A percentile compares a stretch with the other conserved stretches of the same genome.
Evolutionary conservation across 2,888 invertebrate genomes (phyloP).

Genomic region (Noctuana brunneofusca): DNA sequence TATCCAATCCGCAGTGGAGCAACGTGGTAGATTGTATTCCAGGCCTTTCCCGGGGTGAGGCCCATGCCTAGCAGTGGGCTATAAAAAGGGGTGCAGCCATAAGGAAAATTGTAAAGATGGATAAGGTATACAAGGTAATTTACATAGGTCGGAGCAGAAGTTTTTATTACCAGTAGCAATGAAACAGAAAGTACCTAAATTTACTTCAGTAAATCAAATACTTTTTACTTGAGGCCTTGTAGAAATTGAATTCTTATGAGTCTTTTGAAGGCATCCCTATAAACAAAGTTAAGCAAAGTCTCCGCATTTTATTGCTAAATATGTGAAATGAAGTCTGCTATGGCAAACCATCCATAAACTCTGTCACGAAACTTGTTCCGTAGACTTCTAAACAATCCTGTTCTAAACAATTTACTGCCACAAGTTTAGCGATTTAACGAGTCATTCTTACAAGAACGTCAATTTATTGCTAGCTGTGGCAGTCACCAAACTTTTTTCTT

Average conservation of each 20-base stretch:
- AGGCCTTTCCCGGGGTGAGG: too few relatives aligned
- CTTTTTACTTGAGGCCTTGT: background rate
- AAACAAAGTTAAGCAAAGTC: conserved; percentile 14
- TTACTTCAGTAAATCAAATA: background rate
- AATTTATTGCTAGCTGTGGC: background rate
- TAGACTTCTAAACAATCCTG: conserved; percentile 24
- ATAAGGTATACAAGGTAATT: too few relatives aligned
- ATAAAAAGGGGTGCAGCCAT: too few relatives aligned
- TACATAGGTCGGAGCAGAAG: background rate
- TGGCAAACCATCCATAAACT: conserved; percentile 11
- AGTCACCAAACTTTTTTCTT: too few relatives aligned
- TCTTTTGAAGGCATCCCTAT: background rate
- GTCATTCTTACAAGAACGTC: background rate
- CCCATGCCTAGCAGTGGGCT: too few relatives aligned
- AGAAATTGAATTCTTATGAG: conserved; percentile 17
- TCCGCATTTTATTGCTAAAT: conserved; percentile 16
- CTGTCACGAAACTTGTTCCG: conserved; percentile 18
- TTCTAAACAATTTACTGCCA: conserved; percentile 22
- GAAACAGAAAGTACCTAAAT: background rate
- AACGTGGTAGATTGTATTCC: too few relatives aligned
- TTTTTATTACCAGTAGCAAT: background rate
- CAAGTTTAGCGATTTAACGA: conserved; percentile 10
- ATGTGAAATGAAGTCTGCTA: conserved; percentile 14
- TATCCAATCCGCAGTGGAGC: too few relatives aligned
- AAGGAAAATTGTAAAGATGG: too few relatives aligned